Evolutionary conservation across 2,113 vertebrate genomes (phyloP).

Genomic region (Cyphotilapia sp.): DNA sequence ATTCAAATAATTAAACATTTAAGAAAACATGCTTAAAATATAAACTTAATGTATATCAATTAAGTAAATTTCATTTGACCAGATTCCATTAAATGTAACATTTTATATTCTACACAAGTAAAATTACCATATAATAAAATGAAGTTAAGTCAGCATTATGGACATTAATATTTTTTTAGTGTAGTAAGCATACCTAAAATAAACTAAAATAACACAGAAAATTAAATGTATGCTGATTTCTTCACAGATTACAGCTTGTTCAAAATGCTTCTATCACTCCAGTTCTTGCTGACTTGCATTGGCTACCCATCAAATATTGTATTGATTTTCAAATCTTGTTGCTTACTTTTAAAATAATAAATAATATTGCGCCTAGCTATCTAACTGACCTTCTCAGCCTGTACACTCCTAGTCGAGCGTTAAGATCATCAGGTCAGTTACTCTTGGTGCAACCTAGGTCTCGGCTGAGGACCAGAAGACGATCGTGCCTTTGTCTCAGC

Average conservation of each 20-base stretch:
- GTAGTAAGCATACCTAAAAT: background rate
- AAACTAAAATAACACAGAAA: background rate
- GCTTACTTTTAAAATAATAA: background rate
- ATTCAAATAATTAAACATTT: background rate
- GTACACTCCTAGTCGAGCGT: background rate
- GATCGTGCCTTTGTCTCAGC: background rate
- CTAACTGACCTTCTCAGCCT: background rate
- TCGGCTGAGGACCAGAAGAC: background rate
- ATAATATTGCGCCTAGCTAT: background rate
- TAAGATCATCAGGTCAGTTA: background rate
- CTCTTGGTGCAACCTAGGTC: background rate
- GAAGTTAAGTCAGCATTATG: background rate
- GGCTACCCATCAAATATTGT: background rate
- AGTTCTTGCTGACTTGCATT: background rate
- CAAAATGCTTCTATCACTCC: background rate
- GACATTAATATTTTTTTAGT: background rate
- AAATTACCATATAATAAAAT: background rate
- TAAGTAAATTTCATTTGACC: background rate
- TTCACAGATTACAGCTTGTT: background rate
- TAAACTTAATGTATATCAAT: background rate
- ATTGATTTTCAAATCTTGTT: background rate
- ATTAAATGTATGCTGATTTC: background rate
- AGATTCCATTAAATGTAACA: background rate
- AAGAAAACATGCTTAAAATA: background rate
- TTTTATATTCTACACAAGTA: background rate